These are phyloP conservation scores for Campoplex nolae DNA, from an alignment of 2,888 invertebrate genomes.

Conservation along the genomic window DNA sequence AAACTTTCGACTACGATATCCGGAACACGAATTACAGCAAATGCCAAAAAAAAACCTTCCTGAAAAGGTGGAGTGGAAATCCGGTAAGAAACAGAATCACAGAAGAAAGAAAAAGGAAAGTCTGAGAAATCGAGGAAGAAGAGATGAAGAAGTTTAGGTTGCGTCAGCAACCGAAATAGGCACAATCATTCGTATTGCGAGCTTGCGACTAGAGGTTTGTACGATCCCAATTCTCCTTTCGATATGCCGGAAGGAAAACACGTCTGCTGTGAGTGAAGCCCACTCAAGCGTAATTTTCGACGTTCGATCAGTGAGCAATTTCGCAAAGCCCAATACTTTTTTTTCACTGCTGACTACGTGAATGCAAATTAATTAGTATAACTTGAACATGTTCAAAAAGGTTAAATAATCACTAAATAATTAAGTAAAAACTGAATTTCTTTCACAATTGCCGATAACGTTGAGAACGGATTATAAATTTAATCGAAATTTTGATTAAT, in stretches of 20 bases:
- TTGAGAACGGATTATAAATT: not conserved
- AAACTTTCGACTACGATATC: not conserved
- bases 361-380: not conserved
- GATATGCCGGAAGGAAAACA: conserved; percentile 31
- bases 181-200: conserved; percentile 10
- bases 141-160: not conserved
- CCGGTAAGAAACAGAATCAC: not conserved
- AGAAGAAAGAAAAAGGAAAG: not conserved
- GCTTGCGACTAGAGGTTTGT: not conserved
- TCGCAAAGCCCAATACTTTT: conserved; percentile 26
- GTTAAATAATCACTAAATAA: not conserved
- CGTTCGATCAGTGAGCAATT: conserved; percentile 31
- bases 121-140: conserved; percentile 1
- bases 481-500: not conserved
- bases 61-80: not conserved
- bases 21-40: not conserved
- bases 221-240: conserved; percentile 18
- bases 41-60: not conserved
- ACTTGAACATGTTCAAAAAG: not conserved
- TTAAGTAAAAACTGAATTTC: not conserved
- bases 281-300: conserved; percentile 31
- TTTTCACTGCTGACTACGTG: conserved; percentile 13
- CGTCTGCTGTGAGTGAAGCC: conserved; percentile 25
- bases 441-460: not conserved
- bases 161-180: conserved; percentile 22